Evolutionary conservation across 2,797 vertebrate species (phyloP), one percentile per base, ranked within the genome.

Genomic region (Octomys mimax): DNA sequence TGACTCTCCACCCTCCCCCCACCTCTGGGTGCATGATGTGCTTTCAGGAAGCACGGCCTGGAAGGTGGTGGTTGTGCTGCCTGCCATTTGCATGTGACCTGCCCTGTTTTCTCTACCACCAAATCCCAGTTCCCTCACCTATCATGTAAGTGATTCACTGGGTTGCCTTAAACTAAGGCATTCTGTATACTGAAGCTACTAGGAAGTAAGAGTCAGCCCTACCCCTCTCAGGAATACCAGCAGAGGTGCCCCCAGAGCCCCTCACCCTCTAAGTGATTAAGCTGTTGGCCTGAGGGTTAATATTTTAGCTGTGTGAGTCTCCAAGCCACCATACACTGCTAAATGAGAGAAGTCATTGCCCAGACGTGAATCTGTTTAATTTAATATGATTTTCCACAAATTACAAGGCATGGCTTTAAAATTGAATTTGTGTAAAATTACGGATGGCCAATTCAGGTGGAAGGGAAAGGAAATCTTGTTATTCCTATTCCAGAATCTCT

Each of bases 301-400:
- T 68, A 49, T 82, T 79, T 93, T 68, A 87, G 42, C 66, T 62
- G 7, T 81, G 49, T 49, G 91, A 92, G 49, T 42, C 70, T 71
- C 83, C 12, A 33, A 93, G 94, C 87, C 82, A 82, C 89, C 91
- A 19, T 80, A 85, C 92, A 77, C 77, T 95, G 81, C 95, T 92
- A 83, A 95, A 86, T 54, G 68, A 89, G 92, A 94, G 64, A 90
- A 97, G 73, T 71, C 96, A 61, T 93, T 93, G 92, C 91, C 91
- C 95, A 95, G 97, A 96, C 81, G 1, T 86, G 84, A 85, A 82
- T 96, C 96, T 97, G 95, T 96, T 92, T 97, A 97, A 96, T 96
- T 97, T 96, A 97, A 98, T 97, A 80, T 78, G 91, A 95, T 95
- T 97, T 95, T 77, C 97, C 89, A 96, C 92, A 93, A 96, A 96